Evolutionary conservation across 2,888 invertebrate genomes (phyloP).

Genomic region (Dolomedes plantarius): DNA sequence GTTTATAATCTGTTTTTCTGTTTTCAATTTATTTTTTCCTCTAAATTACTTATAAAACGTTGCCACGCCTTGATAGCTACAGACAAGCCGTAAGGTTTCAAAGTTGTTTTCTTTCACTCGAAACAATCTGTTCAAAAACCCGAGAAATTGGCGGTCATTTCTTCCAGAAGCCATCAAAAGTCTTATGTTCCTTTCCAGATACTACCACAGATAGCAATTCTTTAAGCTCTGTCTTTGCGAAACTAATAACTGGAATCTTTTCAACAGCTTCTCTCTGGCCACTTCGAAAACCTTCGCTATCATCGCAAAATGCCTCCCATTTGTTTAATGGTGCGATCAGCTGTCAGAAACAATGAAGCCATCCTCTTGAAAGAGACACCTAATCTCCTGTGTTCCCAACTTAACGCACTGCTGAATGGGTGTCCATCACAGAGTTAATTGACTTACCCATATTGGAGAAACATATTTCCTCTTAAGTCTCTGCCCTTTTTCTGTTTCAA

Average conservation of each 20-base stretch:
- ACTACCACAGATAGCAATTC: background rate
- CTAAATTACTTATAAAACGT: too few species aligned
- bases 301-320: background rate
- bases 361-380: background rate
- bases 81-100: too few species aligned
- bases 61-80: too few species aligned
- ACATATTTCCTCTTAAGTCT: too few species aligned
- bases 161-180: background rate
- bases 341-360: background rate
- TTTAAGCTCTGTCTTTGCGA: background rate
- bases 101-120: too few species aligned
- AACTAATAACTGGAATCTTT: background rate
- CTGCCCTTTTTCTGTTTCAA: too few species aligned
- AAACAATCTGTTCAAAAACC: too few species aligned
- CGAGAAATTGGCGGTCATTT: background rate
- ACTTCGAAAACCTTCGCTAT: background rate
- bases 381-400: background rate
- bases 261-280: background rate
- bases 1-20: too few species aligned
- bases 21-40: too few species aligned
- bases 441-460: too few species aligned
- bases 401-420: conserved; percentile 1
- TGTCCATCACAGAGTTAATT: conserved; percentile 1
- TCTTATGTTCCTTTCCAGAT: background rate
- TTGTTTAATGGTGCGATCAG: conserved; percentile 8